Evolutionary conservation across 2,888 invertebrate genomes (phyloP).

Genomic region (Gymnosoma rotundatum): DNA sequence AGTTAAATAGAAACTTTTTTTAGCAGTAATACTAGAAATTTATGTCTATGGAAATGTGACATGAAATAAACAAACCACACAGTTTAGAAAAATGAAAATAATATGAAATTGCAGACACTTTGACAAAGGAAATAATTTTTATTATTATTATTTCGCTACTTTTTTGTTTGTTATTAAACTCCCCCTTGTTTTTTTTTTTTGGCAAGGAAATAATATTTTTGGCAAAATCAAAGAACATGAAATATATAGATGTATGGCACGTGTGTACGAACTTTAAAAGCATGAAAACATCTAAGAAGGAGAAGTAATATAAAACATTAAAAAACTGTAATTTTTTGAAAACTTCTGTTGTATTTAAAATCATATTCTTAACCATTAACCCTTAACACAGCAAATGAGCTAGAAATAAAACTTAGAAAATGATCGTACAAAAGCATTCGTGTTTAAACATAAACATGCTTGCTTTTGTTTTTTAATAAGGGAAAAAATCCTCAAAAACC

Average conservation of each 20-base stretch:
- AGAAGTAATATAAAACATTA: slow-evolving; percentile 18
- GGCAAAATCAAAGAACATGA: slow-evolving; percentile 44
- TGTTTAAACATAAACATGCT: no score
- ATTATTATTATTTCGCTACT: slow-evolving; percentile 52
- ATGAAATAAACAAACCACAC: slow-evolving; percentile 49
- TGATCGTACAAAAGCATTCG: not conserved
- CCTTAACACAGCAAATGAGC: not conserved
- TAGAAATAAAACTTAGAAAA: not conserved
- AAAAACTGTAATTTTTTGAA: slow-evolving; percentile 3
- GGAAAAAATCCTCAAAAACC: no score
- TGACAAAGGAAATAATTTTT: slow-evolving; percentile 70
- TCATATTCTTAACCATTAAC: slow-evolving; percentile 14
- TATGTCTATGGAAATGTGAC: slow-evolving; percentile 47
- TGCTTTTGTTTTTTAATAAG: no score
- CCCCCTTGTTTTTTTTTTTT: slow-evolving; percentile 40
- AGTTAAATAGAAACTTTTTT: slow-evolving; percentile 14
- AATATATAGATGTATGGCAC: no score
- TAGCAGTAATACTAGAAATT: slow-evolving; percentile 31
- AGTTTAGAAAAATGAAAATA: slow-evolving; percentile 43
- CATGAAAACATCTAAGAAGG: not conserved
- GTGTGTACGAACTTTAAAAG: not conserved
- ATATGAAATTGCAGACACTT: slow-evolving; percentile 70
- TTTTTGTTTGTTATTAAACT: slow-evolving; percentile 32
- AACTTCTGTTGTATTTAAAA: not conserved
- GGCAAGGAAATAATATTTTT: slow-evolving; percentile 30